Base-by-base conservation (phyloP, 1,140 invertebrate species). In the Pogonognathellus flavescens region DNA sequence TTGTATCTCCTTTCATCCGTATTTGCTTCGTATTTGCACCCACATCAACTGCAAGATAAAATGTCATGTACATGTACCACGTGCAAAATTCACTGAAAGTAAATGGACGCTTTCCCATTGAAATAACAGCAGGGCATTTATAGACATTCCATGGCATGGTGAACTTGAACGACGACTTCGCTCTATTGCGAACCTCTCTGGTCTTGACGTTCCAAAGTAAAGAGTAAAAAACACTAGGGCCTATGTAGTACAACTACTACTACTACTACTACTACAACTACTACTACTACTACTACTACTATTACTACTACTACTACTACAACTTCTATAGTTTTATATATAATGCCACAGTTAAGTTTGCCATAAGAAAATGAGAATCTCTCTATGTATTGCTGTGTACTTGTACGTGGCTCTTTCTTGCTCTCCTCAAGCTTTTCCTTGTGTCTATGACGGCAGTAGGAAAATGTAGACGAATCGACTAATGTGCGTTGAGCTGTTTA, bases 31-130 rank as follows among this genome's bases (percentile, higher is more conserved):
- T 11, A 50, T 41, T 41, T 41, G 31, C 31, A 76, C 25, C 6
- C 22, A 60, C 22, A 76, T 41, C 14, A n/a, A 57, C 53, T 2
- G 1, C 6, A 76, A 76, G 70, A 49, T 50, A 76, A 50, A 76
- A 41, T 76, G 70, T 76, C 70, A 76, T 50, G 70, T 49, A 76
- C 70, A 76, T 76, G 70, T 76, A 76, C 41, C n/a, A 31, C 41
- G 22, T 76, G 70, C 70, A 41, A 76, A 76, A n/a, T 76, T 76
- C 25, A 76, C 70, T 76, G 25, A 76, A 76, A 76, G 70, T 31
- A 66, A 66, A 20, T 57, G 53, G 11, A 57, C 11, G 11, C 11
- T 13, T n/a, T 14, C 16, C 25, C 9, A 50, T 50, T 49, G 70
- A 41, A 76, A 50, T 76, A 41, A 16, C 70, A 70, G 25, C 66